Evolutionary conservation across 2,797 vertebrate species (phyloP).

Genomic region (Mastacembelus armatus): DNA sequence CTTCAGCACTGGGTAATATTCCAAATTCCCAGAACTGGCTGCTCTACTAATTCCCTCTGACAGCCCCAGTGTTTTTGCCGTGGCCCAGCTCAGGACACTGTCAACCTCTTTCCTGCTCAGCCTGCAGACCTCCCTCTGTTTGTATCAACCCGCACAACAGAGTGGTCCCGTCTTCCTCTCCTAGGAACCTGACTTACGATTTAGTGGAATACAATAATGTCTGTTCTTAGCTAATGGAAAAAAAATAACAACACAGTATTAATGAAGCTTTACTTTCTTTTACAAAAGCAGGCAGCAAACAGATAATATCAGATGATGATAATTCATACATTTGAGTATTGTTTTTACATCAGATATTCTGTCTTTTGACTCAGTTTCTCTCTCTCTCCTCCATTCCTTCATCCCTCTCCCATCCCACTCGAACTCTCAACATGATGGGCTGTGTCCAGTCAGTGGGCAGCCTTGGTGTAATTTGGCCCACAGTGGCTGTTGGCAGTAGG

Average conservation of each 20-base stretch:
- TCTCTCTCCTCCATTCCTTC: constrained; percentile 50
- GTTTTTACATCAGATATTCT: too few species aligned
- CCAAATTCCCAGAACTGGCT: constrained; percentile 60
- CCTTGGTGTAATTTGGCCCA: constrained; percentile 77
- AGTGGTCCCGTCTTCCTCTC: constrained; percentile 17
- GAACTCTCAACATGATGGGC: constrained; percentile 65
- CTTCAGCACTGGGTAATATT: constrained; percentile 54
- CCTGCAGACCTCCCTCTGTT: constrained; percentile 36
- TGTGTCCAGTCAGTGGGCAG: constrained; percentile 77
- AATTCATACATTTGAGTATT: too few species aligned
- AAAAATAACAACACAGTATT: constrained; percentile 5
- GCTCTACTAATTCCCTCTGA: constrained; percentile 62
- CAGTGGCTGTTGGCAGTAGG: constrained; percentile 74
- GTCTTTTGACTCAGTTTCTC: neutral
- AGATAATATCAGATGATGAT: constrained; percentile 6
- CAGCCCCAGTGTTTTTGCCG: constrained; percentile 44
- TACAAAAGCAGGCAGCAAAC: neutral
- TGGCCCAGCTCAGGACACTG: constrained; percentile 51
- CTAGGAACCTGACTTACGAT: neutral
- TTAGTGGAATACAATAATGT: neutral
- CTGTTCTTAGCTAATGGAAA: neutral
- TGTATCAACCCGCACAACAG: constrained; percentile 17
- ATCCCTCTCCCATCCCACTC: constrained; percentile 48
- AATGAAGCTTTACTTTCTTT: constrained; percentile 9
- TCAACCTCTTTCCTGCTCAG: constrained; percentile 46